Base-by-base conservation (phyloP, 2,113 vertebrate species). In the Pelmatolapia mariae region DNA sequence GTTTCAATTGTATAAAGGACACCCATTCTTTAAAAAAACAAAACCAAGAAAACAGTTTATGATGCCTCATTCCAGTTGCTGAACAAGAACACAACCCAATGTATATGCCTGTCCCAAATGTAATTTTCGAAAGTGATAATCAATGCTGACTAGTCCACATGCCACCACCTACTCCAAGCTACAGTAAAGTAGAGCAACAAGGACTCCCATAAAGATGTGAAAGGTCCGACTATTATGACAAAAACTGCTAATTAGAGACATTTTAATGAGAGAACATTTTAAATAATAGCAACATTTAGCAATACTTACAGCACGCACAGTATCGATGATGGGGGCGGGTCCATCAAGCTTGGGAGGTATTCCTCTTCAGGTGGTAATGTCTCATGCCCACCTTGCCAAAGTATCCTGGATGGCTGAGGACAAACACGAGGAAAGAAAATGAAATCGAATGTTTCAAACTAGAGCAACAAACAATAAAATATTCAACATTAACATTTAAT, bases 301-400 rank as follows among this genome's bases (percentile, higher is more conserved):
- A 18, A 24, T 8, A 97, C 97, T 98, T 86, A 98, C 97, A 57
- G 98, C 96, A 80, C 95, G 96, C 36, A 98, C 97, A 4, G 96
- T 97, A 68, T 98, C 97, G 22, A 98, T 98, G 92, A 98, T 95
- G 11, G 97, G 97, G 5, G 97, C 97, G 1, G 95, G 97, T 10
- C 98, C 97, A 0, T 97, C n/a, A n/a, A n/a, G n/a, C n/a, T n/a
- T 96, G 96, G 13, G 95, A 81, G 7, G 97, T 95, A 92, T 98
- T 98, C 86, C 93, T 97, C 93, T 98, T 98, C 92, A 98, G 89
- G 61, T 98, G 97, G 92, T 97, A 98, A 92, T 98, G 97, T 93
- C 97, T 97, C 97, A 97, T 98, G 80, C 97, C 97, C 86, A 98
- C 97, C 93, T 98, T 98, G 33, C 97, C 97, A 24, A 98, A 98